Conservation (phyloP, 2,113 vertebrate species). For the Micromys minutus region DNA sequence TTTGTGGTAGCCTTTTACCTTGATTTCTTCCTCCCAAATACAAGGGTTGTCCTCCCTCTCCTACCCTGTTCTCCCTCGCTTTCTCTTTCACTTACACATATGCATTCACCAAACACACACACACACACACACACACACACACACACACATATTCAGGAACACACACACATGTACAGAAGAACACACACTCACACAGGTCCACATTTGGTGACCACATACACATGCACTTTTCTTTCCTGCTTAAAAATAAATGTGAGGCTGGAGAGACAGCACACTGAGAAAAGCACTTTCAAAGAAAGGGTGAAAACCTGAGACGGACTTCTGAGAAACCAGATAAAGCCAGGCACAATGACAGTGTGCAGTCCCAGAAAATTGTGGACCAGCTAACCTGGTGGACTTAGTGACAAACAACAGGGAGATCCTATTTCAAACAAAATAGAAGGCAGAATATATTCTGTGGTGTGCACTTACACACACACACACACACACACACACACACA, state of each 20-base stretch:
- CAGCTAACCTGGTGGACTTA: not conserved
- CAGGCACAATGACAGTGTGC: not conserved
- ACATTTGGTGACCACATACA: not conserved
- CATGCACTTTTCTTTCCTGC: not conserved
- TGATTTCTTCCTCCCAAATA: not conserved
- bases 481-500: not conserved
- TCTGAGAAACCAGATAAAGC: not conserved
- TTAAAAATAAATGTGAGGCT: conserved; percentile 23
- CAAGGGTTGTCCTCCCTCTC: not conserved
- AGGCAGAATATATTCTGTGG: not conserved
- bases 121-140: not conserved
- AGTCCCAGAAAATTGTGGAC: not conserved
- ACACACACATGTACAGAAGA: too few relatives aligned
- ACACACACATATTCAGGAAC: not conserved
- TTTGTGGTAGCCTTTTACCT: not conserved
- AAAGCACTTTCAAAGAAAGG: not conserved
- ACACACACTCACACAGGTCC: not conserved
- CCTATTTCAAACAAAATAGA: not conserved
- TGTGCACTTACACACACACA: too few relatives aligned
- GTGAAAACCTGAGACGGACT: not conserved
- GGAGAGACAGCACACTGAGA: not conserved
- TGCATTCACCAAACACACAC: too few relatives aligned
- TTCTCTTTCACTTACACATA: not conserved
- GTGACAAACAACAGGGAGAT: not conserved
- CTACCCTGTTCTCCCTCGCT: not conserved